Evolutionary conservation across 2,797 vertebrate species (phyloP), one percentile per base, ranked within the genome.

Genomic region (Oreortyx pictus): DNA sequence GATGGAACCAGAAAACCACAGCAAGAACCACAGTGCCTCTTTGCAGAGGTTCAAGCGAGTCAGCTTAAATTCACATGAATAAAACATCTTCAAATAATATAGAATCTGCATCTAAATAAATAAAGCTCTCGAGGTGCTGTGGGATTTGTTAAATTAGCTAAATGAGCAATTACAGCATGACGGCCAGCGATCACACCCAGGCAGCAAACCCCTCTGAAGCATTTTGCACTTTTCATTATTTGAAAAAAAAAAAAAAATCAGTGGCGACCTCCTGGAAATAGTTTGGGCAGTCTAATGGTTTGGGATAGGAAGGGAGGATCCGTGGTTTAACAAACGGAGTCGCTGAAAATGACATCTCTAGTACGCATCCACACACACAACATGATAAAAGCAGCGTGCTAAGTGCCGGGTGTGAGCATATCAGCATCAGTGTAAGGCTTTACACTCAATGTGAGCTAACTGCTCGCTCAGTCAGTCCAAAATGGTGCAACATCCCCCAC

Each of bases 91-190:
- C 84, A 93, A 81, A 86, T 68, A 50, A 44, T 61, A 84, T 27
- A 39, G 68, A 67, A 88, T 33, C 54, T 81, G 43, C 80, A 57
- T 79, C 44, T 94, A 88, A 96, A 97, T 70, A 95, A 89, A 97
- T 61, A 77, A 50, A 89, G 72, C 52, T 86, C 73, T 80, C 73
- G 10, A 71, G 68, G 41, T 78, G 67, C 78, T 89, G 74, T 90
- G 74, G 70, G 70, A 94, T 88, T 91, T 82, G 74, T 59, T 95
- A 83, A 91, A 88, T 85, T 89, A 92, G 81, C 93, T 88, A 94
- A 94, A 95, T 67, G 92, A 87, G 64, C 78, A 94, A 68, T 89
- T 92, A 57, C 31, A 46, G 24, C 6, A 19, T 13, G 61, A 37
- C 7, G 25, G 62, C 91, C 78, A 88, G 88, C 46, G 85, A 73